These are phyloP conservation scores for Apomyelois bistriatella DNA, from an alignment of 2,888 invertebrate genomes.

Conservation along the genomic window DNA sequence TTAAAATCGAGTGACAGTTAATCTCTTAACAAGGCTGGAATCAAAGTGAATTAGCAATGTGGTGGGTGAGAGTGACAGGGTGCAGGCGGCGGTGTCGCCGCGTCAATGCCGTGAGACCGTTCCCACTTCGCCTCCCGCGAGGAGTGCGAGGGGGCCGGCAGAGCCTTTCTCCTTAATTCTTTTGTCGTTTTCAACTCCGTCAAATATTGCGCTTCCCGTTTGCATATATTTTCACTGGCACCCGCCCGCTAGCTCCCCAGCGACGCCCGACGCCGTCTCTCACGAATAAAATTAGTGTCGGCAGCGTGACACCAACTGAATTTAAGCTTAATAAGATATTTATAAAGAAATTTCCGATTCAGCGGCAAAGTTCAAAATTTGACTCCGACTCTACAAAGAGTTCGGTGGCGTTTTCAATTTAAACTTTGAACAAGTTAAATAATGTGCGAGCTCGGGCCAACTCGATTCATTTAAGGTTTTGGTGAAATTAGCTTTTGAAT, in stretches of 20 bases:
- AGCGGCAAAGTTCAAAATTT: slow-evolving; percentile 79
- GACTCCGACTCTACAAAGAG: slow-evolving; percentile 74
- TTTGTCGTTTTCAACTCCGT: slow-evolving; percentile 76
- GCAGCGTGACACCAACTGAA: slow-evolving; percentile 79
- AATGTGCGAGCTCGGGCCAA: slow-evolving; percentile 74
- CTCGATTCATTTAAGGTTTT: slow-evolving; percentile 78
- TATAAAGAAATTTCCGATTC: slow-evolving; percentile 80
- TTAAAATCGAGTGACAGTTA: slow-evolving; percentile 50
- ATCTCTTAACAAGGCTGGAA: slow-evolving; percentile 60
- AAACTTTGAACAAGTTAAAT: slow-evolving; percentile 79
- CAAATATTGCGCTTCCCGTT: slow-evolving; percentile 75
- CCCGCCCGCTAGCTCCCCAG: slow-evolving; percentile 34
- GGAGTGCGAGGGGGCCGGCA: slow-evolving; percentile 26
- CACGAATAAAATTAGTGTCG: slow-evolving; percentile 78
- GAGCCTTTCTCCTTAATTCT: slow-evolving; percentile 61
- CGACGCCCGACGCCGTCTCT: slow-evolving; percentile 64
- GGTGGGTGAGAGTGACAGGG: slow-evolving; percentile 27
- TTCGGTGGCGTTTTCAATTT: slow-evolving; percentile 78
- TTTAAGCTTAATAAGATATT: slow-evolving; percentile 79
- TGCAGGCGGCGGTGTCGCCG: slow-evolving; percentile 38
- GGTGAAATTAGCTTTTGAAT: slow-evolving; percentile 78
- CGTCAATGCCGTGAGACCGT: slow-evolving; percentile 29
- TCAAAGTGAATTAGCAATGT: slow-evolving; percentile 64
- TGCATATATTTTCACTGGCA: slow-evolving; percentile 73
- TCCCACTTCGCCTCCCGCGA: slow-evolving; percentile 20